Conservation (phyloP, 2,888 invertebrate genomes). For the Nemoura dubitans region DNA sequence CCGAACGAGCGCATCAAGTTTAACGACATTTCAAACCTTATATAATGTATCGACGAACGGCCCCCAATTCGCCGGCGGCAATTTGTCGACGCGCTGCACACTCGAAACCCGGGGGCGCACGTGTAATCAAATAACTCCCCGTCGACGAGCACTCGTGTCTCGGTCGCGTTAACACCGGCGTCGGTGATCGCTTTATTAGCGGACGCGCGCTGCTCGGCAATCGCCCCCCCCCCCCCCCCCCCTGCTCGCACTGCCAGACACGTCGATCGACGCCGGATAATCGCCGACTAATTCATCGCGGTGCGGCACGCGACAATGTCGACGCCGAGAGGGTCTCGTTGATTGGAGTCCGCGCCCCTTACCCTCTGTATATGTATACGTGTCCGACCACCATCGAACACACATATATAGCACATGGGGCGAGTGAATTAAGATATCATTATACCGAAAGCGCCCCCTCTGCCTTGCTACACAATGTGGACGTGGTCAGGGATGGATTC, state of each 20-base stretch:
- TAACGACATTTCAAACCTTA: conserved; percentile 5
- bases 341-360: conserved; percentile 1
- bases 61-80: not conserved
- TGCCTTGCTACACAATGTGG: too few species aligned
- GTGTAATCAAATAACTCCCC: conserved; percentile 36
- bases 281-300: conserved; percentile 35
- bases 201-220: not conserved
- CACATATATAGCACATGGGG: too few species aligned
- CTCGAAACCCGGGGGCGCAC: not conserved
- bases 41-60: not conserved
- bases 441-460: not conserved
- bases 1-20: not conserved
- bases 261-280: conserved; percentile 13
- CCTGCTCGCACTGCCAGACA: not conserved
- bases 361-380: too few species aligned
- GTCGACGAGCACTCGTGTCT: conserved; percentile 30
- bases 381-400: too few species aligned
- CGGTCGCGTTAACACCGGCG: conserved; percentile 16
- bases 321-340: too few species aligned
- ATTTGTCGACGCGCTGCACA: not conserved
- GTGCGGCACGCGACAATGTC: conserved; percentile 26
- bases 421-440: conserved; percentile 39
- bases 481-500: conserved; percentile 2
- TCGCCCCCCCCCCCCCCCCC: conserved; percentile 17
- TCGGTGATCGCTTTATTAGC: conserved; percentile 32